Percentiles rank a stretch among this genome's conserved stretches.
Evolutionary conservation across 2,888 invertebrate genomes (phyloP).

Genomic region (Lordiphosa fenestrarum): DNA sequence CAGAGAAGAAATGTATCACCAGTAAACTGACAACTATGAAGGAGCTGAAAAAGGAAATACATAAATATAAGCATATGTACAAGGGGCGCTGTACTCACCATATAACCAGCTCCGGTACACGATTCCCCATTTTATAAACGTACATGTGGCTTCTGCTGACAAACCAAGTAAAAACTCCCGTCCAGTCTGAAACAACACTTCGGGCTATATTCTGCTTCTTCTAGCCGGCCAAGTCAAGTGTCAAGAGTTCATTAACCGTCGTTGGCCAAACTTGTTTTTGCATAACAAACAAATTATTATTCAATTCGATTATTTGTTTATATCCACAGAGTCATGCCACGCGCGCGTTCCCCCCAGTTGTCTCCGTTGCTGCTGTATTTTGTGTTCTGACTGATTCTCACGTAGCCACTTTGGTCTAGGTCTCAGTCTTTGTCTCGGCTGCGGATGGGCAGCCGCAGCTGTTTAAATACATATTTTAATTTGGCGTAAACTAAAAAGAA

Average conservation of each 20-base stretch:
- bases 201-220: constrained; percentile 15
- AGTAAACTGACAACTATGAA: constrained; percentile 73
- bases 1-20: constrained; percentile 78
- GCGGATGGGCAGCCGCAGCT: too few relatives aligned
- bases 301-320: constrained; percentile 23
- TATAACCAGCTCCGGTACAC: constrained; percentile 80
- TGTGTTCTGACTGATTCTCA: constrained; percentile 1
- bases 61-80: neutral
- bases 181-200: neutral
- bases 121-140: constrained; percentile 74
- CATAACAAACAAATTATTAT: constrained; percentile 46
- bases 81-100: constrained; percentile 60
- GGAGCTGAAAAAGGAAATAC: constrained; percentile 49
- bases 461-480: too few relatives aligned
- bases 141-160: constrained; percentile 42
- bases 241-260: constrained; percentile 64
- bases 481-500: too few relatives aligned
- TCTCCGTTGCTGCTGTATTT: too few relatives aligned
- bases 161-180: constrained; percentile 24
- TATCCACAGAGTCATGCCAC: neutral
- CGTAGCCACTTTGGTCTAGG: too few relatives aligned
- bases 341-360: neutral
- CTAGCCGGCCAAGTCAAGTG: constrained; percentile 57
- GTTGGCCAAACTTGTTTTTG: constrained; percentile 56
- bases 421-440: too few relatives aligned